Conservation (phyloP, 2,797 vertebrate genomes). For the Chelon auratus region DNA sequence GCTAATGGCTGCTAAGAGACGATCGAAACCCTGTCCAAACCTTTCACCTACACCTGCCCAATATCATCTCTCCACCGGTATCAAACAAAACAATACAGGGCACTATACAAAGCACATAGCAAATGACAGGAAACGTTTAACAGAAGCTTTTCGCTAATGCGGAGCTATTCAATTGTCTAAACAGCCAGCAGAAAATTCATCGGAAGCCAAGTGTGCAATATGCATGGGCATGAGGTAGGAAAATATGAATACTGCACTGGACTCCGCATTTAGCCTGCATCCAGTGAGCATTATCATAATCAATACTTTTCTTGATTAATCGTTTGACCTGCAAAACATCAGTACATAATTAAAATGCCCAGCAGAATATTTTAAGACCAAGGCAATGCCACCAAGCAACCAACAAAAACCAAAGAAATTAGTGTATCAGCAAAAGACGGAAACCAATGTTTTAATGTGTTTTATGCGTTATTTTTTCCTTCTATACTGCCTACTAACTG, state of each 20-base stretch:
- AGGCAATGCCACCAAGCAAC: neutral
- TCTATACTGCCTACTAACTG: neutral
- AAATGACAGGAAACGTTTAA: neutral
- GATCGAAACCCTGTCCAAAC: neutral
- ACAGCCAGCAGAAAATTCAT: neutral
- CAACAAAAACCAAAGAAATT: neutral
- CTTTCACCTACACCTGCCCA: conserved; percentile 1
- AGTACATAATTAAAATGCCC: neutral
- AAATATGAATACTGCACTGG: neutral
- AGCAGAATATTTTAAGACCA: neutral
- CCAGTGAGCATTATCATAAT: neutral
- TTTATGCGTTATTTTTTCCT: neutral
- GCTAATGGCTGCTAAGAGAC: conserved; percentile 4
- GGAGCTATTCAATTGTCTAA: neutral
- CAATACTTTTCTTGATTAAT: neutral
- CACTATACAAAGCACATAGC: neutral
- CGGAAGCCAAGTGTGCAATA: neutral
- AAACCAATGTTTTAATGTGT: neutral
- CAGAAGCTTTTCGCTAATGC: neutral
- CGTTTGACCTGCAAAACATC: neutral
- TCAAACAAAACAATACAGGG: neutral
- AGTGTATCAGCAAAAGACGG: no score
- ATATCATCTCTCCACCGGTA: neutral
- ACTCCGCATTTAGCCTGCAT: neutral
- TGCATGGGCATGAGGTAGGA: neutral